Base-by-base conservation (phyloP, 2,113 vertebrate species). In the Ochotona princeps region DNA sequence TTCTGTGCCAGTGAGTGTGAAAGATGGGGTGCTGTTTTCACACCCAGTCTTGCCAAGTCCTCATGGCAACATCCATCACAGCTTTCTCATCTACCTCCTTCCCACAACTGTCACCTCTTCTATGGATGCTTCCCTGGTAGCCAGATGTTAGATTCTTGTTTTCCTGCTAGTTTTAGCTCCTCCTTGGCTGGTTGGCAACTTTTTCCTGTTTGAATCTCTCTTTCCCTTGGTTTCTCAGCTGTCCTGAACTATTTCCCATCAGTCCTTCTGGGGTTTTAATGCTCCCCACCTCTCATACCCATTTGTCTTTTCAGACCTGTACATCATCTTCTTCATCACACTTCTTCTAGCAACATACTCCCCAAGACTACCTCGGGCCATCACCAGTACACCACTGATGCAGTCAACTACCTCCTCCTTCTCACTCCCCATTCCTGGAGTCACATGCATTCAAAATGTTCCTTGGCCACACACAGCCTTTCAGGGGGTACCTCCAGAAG, bases 91-190 rank as follows among this genome's bases (percentile, higher is more conserved):
- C 44, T 8, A 1, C 70, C 49, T 65, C 35, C 51, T 47, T 57
- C 44, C 1, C 7, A 8, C 18, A 2, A 10, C 44, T 60, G 69
- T 65, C 63, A 51, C 78, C 57, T 69, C 87, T 89, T 44, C 38
- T 49, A 72, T 86, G 38, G 87, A 73, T 20, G 35, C 67, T 67
- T 60, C 73, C 35, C 47, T 54, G 78, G 28, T 44, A 75, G 65
- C 90, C 85, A 86, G 60, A 69, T 61, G 51, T 15, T 51, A 75
- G 73, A 54, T 61, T 86, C 81, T 9, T 20, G 49, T 70, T 60
- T 47, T 26, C 60, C 38, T 21, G 25, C 61, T 26, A 4, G 1
- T 66, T 86, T 82, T n/a, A n/a, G n/a, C 51, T 66, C 61, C 70
- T 47, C 61, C 70, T 47, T 67, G 60, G 75, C 70, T 51, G 1